Base-by-base conservation (phyloP, 2,888 invertebrate species). In the Blastobasis adustella region DNA sequence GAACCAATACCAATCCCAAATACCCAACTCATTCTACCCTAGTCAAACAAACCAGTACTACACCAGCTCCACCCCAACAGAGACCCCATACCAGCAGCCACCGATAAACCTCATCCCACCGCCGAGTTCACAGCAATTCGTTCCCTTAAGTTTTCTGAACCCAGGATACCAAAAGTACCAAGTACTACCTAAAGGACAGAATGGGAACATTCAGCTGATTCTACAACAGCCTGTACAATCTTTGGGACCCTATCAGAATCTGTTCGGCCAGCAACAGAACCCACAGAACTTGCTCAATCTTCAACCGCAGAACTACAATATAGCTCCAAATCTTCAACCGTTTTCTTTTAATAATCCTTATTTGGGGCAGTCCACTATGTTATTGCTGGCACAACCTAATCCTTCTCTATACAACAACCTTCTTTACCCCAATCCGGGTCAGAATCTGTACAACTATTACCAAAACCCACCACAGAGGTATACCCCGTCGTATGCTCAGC, bases 121-220 rank as follows among this genome's bases (percentile, higher is more conserved):
- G 1, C 63, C 71, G 23, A 68, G 69, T 41, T 65, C 79, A 5
- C 70, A 83, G 0, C 83, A 82, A 45, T 85, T 82, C 53, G 65
- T 83, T 3, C 86, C 84, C 0, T 58, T 86, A 10, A 87, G 83
- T 53, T 86, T 85, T 49, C 61, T 85, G 9, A 84, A 66, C 58
- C 67, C 80, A n/a, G 86, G 84, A 2, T 87, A 84, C 53, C 89
- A 89, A 0, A 89, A 88, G 55, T 87, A 84, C 52, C 87, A 89
- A 64, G 52, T 85, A 10, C 63, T 85, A 3, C 79, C 85, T 66
- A 82, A 0, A 89, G 88, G 58, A 55, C 71, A 10, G 58, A 71
- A 66, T 37, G 80, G 82, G 1, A 82, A 82, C 46, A 63, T 83
- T 2, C 89, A 89, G 58, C 55, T 87, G 7, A 53, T 86, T 8